phyloP scores from a whole-genome alignment of 2,113 vertebrate species.

The Aleadryas rufinucha region DNA sequence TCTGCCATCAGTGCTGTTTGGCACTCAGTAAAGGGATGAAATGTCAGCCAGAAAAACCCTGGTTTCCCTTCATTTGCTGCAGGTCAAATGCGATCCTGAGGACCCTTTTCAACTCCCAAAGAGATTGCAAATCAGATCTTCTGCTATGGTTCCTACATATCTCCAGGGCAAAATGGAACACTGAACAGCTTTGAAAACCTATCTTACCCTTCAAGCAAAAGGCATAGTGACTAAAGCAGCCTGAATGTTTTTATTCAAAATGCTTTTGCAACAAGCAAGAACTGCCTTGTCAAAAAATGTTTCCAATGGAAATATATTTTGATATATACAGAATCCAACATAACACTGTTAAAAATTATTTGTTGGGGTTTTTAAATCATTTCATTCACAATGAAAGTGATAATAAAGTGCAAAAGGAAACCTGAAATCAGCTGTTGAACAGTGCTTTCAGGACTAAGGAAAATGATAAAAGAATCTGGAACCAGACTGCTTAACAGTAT shows the following conservation, averaged over 20 bases:
- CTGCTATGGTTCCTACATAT: neutral
- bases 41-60: neutral
- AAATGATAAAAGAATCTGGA: neutral
- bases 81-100: neutral
- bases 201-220: neutral
- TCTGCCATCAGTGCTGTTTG: neutral
- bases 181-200: neutral
- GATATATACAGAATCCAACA: neutral
- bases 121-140: neutral
- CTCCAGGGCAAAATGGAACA: neutral
- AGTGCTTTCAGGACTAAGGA: neutral
- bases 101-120: neutral
- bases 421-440: neutral
- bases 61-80: neutral
- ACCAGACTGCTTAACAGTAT: neutral
- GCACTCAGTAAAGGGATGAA: neutral
- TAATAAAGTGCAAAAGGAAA: neutral
- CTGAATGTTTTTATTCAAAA: neutral
- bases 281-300: neutral
- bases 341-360: neutral
- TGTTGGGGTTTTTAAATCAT: accelerated
- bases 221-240: neutral
- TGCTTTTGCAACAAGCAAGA: neutral
- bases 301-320: neutral
- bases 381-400: neutral